Evolutionary conservation across 2,888 invertebrate species (phyloP), one percentile per base, ranked within the genome.

Genomic region (Sphaeridia pumilis): DNA sequence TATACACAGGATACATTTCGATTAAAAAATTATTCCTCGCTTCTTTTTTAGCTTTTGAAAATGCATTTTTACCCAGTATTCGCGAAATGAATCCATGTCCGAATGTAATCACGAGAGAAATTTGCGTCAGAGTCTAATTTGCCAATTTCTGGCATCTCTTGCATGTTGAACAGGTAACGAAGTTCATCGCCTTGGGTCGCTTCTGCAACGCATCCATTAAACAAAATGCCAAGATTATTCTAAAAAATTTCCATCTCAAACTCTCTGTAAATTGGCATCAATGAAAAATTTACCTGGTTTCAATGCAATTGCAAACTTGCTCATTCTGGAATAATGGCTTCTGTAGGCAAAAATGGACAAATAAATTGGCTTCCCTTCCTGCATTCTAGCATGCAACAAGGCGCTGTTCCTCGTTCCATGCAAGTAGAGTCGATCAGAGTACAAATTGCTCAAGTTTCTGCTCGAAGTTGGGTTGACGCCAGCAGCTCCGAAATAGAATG

Each of bases 401-500:
- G 63, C 63, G n/a, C 59, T 56, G 28, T 56, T 53, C 21, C 65
- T 44, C 7, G 54, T 63, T 14, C 58, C 58, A 43, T 61, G 61
- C 24, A 52, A 48, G 46, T 44, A 45, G 35, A 58, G 59, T 46
- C 65, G 49, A 44, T 65, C 65, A 7, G 58, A 57, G 41, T 59
- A 65, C 31, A 65, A 43, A 46, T 64, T 59, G 12, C 60, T 60
- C 26, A 65, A 49, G 43, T 59, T 58, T 20, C 46, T 49, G 3
- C 54, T 51, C 1, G 63, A 58, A 10, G 47, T 56, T 41, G 58
- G 57, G 7, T 58, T 56, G 41, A 65, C 50, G 14, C 43, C 56
- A 17, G 58, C 20, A 10, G 60, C 49, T 31, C 73, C 72, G 35
- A 82, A 70, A 66, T 81, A 81, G 51, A 75, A 73, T 26, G 75